Evolutionary conservation across 2,888 invertebrate species (phyloP).

Genomic region (Mesodorylaimus sp.): DNA sequence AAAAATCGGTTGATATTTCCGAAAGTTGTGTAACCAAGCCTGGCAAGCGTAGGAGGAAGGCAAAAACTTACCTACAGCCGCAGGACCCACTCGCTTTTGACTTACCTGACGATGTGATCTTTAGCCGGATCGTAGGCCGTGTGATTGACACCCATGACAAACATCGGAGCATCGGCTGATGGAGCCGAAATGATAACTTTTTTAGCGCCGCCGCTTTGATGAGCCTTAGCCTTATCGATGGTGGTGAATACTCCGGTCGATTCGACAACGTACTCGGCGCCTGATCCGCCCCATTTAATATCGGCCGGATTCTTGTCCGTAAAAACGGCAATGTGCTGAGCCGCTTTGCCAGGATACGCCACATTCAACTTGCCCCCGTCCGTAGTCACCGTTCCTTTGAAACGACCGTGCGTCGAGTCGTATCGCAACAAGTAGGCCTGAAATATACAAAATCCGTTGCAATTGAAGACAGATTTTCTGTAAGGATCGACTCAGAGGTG

Average conservation of each 20-base stretch:
- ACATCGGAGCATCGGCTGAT: conserved; percentile 36
- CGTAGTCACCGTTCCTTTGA: conserved; percentile 26
- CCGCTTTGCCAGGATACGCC: conserved; percentile 7
- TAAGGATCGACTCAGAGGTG: too few species aligned
- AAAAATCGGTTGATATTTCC: background rate
- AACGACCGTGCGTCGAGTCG: conserved; percentile 33
- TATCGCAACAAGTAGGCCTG: conserved; percentile 37
- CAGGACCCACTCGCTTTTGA: background rate
- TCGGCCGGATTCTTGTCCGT: conserved; percentile 24
- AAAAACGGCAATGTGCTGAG: conserved; percentile 24
- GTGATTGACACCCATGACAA: conserved; percentile 35
- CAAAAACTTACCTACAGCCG: background rate
- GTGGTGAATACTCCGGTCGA: conserved; percentile 36
- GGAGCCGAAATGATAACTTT: conserved; percentile 36
- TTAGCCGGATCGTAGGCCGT: conserved; percentile 24
- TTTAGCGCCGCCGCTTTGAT: conserved; percentile 26
- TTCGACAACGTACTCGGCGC: conserved; percentile 34
- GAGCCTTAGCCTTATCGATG: conserved; percentile 30
- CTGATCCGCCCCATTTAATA: conserved; percentile 30
- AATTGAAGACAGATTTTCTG: too few species aligned
- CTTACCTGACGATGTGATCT: conserved; percentile 14
- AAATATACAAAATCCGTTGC: too few species aligned
- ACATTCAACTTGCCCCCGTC: conserved; percentile 30
- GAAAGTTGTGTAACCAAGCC: background rate
- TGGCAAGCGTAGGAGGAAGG: background rate